Percentiles rank a stretch among this genome's conserved stretches.
Evolutionary conservation across 2,888 invertebrate genomes (phyloP).

Genomic region (Orthosia incerta): DNA sequence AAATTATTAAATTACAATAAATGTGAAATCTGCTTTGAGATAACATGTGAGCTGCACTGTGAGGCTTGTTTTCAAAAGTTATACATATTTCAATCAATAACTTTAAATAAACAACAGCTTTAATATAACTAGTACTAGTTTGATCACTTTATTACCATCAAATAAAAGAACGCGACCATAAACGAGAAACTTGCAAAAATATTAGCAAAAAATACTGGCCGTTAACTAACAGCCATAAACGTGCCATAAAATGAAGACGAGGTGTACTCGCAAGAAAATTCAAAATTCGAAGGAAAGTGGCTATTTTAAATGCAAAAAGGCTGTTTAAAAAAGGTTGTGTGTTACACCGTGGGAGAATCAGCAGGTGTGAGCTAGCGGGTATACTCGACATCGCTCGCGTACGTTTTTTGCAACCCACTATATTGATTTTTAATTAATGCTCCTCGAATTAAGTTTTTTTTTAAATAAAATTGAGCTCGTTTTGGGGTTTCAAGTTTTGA

Average conservation of each 20-base stretch:
- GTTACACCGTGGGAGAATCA: slow-evolving; percentile 87
- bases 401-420: slow-evolving; percentile 76
- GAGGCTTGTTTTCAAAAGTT: not conserved
- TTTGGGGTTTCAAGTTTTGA: slow-evolving; percentile 58
- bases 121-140: too few species aligned
- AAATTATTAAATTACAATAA: not conserved
- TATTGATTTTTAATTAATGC: slow-evolving; percentile 87
- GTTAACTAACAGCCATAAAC: slow-evolving; percentile 67
- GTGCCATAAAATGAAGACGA: slow-evolving; percentile 75
- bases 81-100: not conserved
- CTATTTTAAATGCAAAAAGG: slow-evolving; percentile 84
- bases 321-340: slow-evolving; percentile 75
- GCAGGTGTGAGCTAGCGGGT: slow-evolving; percentile 83
- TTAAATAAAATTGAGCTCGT: slow-evolving; percentile 50
- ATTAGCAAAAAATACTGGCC: slow-evolving; percentile 50
- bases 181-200: slow-evolving; percentile 45
- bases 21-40: not conserved
- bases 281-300: slow-evolving; percentile 88
- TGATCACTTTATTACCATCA: too few species aligned
- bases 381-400: slow-evolving; percentile 71
- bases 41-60: not conserved
- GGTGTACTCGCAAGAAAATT: slow-evolving; percentile 78
- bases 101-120: too few species aligned
- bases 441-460: slow-evolving; percentile 65
- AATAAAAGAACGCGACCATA: slow-evolving; percentile 16